A percentile compares a stretch with the other conserved stretches of the same genome.
Evolutionary conservation across 2,888 invertebrate species (phyloP).

Genomic region (Nesidiocoris tenuis): DNA sequence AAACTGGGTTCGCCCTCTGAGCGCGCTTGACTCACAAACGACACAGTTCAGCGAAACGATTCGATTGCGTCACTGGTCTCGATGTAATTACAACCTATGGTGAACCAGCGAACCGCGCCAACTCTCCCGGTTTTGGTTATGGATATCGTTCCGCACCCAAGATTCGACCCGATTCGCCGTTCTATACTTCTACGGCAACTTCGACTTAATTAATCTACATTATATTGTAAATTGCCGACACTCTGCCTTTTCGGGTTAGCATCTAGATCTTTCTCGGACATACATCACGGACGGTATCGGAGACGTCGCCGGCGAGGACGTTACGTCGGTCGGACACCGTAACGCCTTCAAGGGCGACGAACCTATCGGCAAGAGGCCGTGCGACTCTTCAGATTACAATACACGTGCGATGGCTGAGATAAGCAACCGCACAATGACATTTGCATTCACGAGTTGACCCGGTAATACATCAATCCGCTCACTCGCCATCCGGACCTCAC

Average conservation of each 20-base stretch:
- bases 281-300: no score
- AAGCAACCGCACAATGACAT: no score
- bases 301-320: not conserved
- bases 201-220: no score
- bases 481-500: no score
- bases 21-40: not conserved
- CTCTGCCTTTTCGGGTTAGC: no score
- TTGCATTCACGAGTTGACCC: no score
- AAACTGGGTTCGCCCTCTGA: not conserved
- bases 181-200: no score
- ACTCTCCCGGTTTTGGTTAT: constrained; percentile 16
- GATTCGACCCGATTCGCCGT: constrained; percentile 23
- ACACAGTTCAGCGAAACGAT: not conserved
- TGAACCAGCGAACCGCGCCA: not conserved
- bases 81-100: not conserved
- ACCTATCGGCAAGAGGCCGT: not conserved
- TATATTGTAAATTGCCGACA: no score
- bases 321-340: not conserved
- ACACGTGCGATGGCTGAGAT: no score
- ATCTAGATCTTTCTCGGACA: no score
- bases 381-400: no score
- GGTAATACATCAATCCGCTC: no score
- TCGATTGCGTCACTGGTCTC: not conserved
- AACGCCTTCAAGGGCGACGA: not conserved
- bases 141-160: constrained; percentile 12